Percentiles rank a stretch among this genome's conserved stretches.
Conservation (phyloP, 2,888 invertebrate species). For the Gibbula magus region DNA sequence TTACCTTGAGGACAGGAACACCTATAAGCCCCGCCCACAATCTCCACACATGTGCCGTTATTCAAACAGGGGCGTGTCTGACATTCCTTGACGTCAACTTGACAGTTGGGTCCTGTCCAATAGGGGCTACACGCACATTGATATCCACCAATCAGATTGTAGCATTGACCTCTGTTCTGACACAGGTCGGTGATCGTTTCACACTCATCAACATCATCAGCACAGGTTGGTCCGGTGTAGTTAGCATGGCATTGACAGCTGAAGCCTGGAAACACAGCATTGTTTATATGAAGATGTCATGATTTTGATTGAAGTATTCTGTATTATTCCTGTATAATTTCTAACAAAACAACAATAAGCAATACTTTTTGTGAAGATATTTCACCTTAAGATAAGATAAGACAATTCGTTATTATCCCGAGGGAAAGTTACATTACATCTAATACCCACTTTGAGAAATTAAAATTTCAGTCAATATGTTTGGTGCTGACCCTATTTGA, state of each 20-base stretch:
- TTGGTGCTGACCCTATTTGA: too few species aligned
- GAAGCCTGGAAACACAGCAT: constrained; percentile 31
- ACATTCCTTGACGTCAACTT: constrained; percentile 86
- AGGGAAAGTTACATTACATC: too few species aligned
- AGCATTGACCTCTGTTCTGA: constrained; percentile 81
- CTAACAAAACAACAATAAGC: too few species aligned
- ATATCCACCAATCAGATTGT: constrained; percentile 89
- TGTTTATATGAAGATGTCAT: too few species aligned
- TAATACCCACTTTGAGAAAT: too few species aligned
- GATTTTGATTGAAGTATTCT: too few species aligned
- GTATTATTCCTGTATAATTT: too few species aligned
- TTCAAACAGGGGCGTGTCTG: constrained; percentile 85
- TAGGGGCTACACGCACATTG: constrained; percentile 84
- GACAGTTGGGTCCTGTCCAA: constrained; percentile 60
- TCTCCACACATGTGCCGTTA: constrained; percentile 85
- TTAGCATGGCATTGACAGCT: constrained; percentile 73
- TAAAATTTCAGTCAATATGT: too few species aligned
- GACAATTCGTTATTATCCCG: too few species aligned
- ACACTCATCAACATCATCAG: constrained; percentile 90
- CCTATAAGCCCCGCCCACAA: constrained; percentile 39
- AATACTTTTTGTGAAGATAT: too few species aligned
- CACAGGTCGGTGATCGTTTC: constrained; percentile 39
- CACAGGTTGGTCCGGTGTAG: constrained; percentile 82
- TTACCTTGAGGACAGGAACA: constrained; percentile 44
- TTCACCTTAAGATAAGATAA: too few species aligned